Evolutionary conservation across 2,888 invertebrate genomes (phyloP).

Genomic region (Melanotus villosus): DNA sequence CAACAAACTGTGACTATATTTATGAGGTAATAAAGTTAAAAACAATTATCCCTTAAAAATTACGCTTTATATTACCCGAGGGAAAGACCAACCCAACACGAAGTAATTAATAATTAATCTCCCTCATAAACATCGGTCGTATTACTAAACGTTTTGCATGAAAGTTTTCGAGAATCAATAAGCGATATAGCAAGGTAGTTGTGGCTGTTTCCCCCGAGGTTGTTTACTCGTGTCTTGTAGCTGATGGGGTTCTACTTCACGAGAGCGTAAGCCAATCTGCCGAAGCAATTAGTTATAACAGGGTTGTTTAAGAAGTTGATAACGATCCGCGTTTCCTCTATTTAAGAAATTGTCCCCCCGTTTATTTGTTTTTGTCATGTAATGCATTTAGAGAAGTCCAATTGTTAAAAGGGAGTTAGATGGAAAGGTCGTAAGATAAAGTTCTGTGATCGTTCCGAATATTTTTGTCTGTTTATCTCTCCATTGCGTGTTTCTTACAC

Average conservation of each 20-base stretch:
- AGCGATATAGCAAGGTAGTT: constrained; percentile 37
- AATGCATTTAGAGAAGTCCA: constrained; percentile 1
- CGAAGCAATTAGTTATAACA: constrained; percentile 38
- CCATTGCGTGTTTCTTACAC: constrained; percentile 44
- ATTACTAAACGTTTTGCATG: constrained; percentile 36
- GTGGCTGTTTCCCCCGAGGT: constrained; percentile 25
- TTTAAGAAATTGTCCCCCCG: constrained; percentile 25
- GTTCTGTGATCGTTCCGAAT: constrained; percentile 38
- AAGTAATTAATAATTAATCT: constrained; percentile 39
- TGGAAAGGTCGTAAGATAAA: constrained; percentile 38
- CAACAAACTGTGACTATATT: too few relatives aligned
- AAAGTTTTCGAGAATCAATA: constrained; percentile 40
- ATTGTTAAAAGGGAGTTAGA: constrained; percentile 20
- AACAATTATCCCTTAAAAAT: too few relatives aligned
- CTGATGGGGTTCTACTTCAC: constrained; percentile 7
- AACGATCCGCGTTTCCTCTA: constrained; percentile 16
- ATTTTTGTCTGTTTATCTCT: constrained; percentile 44
- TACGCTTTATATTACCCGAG: too few relatives aligned
- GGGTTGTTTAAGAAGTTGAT: constrained; percentile 28
- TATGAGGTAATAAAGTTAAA: too few relatives aligned
- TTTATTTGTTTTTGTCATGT: constrained; percentile 17
- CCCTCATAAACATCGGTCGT: constrained; percentile 28
- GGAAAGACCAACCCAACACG: not conserved
- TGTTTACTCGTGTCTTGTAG: constrained; percentile 35
- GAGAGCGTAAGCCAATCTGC: constrained; percentile 23